Conservation (phyloP, 2,888 invertebrate genomes). For the Protophormia terraenovae region DNA sequence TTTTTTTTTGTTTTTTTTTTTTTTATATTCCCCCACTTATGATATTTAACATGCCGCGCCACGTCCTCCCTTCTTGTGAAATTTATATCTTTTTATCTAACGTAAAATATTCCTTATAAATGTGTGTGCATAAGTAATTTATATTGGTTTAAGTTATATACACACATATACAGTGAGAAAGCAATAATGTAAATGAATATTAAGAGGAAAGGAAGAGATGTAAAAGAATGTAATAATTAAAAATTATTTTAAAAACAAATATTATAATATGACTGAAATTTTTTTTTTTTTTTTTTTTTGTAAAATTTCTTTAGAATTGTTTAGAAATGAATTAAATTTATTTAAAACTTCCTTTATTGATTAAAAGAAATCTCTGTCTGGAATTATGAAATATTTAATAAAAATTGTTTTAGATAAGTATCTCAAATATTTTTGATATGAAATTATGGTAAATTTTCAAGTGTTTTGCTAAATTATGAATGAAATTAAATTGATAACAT, state of each 20-base stretch:
- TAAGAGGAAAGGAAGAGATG: too few species aligned
- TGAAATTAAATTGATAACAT: neutral
- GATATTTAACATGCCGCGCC: constrained; percentile 30
- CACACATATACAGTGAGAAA: constrained; percentile 6
- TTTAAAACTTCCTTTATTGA: neutral
- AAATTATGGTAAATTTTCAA: neutral
- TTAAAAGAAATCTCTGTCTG: neutral
- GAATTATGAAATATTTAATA: neutral
- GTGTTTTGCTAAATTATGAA: neutral
- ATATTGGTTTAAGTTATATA: constrained; percentile 42
- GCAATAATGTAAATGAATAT: constrained; percentile 20
- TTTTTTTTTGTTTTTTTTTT: neutral
- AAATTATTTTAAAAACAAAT: too few species aligned
- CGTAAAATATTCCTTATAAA: constrained; percentile 11
- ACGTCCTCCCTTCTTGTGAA: constrained; percentile 19
- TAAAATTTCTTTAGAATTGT: too few species aligned
- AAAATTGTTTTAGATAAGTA: neutral
- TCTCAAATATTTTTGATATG: neutral
- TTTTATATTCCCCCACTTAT: constrained; percentile 47
- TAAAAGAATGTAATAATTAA: too few species aligned
- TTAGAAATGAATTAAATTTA: too few species aligned
- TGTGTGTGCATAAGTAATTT: constrained; percentile 58
- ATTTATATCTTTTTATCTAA: constrained; percentile 15
- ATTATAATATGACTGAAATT: too few species aligned
- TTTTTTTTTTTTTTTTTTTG: neutral